These are phyloP conservation scores for Ondatra zibethicus DNA, from an alignment of 2,113 vertebrate genomes.

Conservation along the genomic window DNA sequence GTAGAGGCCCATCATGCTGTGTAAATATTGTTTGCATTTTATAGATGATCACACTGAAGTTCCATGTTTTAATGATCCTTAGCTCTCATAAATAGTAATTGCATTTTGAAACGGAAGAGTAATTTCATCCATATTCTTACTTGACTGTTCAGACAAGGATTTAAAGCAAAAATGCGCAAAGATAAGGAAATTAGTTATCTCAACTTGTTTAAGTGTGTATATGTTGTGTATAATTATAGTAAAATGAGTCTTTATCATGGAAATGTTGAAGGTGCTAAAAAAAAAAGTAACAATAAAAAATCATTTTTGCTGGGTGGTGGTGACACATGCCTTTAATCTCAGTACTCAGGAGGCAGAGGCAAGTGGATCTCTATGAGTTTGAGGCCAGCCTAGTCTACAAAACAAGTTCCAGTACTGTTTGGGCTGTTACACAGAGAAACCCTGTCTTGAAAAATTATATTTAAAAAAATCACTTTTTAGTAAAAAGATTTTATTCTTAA, in stretches of 20 bases:
- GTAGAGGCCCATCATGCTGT: neutral
- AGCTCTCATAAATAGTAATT: neutral
- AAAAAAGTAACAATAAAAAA: slow-evolving; percentile 45
- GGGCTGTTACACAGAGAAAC: neutral
- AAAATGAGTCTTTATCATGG: neutral
- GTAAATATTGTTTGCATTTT: neutral
- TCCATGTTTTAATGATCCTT: neutral
- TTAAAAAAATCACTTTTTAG: neutral
- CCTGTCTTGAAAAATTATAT: neutral
- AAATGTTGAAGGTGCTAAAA: neutral
- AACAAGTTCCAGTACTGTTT: neutral
- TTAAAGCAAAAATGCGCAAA: neutral
- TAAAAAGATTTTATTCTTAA: neutral
- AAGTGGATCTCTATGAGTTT: neutral
- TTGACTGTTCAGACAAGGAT: slow-evolving; percentile 15
- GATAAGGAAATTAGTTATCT: neutral
- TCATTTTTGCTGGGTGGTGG: neutral
- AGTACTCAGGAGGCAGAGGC: neutral
- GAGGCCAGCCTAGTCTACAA: neutral
- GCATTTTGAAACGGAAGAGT: neutral
- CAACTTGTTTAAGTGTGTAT: neutral
- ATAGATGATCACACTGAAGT: neutral
- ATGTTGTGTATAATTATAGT: neutral
- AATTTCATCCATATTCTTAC: neutral
- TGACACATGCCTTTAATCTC: neutral